Conservation (phyloP, 2,888 invertebrate genomes). For the Cheiracanthium punctorium region DNA sequence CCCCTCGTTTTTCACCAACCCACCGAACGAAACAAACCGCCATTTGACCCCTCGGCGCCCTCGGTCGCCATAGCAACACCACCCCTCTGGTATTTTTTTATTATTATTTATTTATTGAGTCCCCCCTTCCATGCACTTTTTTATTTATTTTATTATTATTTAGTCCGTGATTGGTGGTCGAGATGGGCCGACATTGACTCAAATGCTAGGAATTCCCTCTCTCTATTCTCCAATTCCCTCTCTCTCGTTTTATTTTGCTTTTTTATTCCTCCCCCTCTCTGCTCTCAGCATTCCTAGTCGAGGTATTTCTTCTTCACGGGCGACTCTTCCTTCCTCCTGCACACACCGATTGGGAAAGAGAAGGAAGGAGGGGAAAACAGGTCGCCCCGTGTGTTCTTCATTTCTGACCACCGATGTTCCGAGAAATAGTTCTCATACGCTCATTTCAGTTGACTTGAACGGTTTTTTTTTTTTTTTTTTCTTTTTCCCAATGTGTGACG, state of each 20-base stretch:
- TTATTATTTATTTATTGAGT: conserved; percentile 38
- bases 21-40: conserved; percentile 45
- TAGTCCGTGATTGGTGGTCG: conserved; percentile 55
- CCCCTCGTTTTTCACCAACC: background rate
- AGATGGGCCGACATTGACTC: conserved; percentile 55
- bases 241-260: too few relatives aligned
- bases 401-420: too few relatives aligned
- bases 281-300: conserved; percentile 45
- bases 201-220: conserved; percentile 57
- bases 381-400: too few relatives aligned
- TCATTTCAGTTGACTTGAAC: too few relatives aligned
- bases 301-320: background rate
- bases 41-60: conserved; percentile 45
- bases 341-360: too few relatives aligned
- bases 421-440: too few relatives aligned
- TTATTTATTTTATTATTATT: conserved; percentile 60
- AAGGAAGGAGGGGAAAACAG: too few relatives aligned
- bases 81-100: conserved; percentile 22
- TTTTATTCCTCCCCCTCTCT: conserved; percentile 17
- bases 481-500: too few relatives aligned
- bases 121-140: background rate
- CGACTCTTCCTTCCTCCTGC: too few relatives aligned
- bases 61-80: conserved; percentile 40
- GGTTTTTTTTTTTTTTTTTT: too few relatives aligned
- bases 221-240: background rate